phyloP scores from a whole-genome alignment of 2,113 vertebrate species.

The Oreochromis tanganicae region DNA sequence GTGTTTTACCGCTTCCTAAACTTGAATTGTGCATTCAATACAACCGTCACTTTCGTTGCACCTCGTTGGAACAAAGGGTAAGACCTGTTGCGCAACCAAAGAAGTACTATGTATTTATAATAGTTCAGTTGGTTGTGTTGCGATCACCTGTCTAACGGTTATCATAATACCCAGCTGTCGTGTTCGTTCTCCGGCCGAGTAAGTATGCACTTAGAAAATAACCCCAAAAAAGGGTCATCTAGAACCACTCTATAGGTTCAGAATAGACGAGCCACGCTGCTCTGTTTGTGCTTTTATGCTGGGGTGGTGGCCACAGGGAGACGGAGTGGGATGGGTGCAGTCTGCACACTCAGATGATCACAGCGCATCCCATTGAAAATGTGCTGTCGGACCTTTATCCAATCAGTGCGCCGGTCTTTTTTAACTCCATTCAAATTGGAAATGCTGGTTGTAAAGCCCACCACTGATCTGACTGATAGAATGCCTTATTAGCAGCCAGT shows the following conservation, averaged over 20 bases:
- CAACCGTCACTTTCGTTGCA: neutral
- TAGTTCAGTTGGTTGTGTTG: neutral
- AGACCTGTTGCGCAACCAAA: constrained; percentile 67
- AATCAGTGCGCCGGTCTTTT: constrained; percentile 14
- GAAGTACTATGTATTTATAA: neutral
- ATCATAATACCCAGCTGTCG: neutral
- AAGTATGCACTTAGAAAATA: neutral
- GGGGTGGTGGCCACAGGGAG: constrained; percentile 43
- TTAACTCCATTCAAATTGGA: constrained; percentile 34
- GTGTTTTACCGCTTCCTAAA: neutral
- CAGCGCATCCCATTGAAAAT: neutral
- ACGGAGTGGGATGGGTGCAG: constrained; percentile 16
- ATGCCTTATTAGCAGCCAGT: constrained; percentile 23
- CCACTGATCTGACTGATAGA: neutral
- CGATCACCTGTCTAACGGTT: neutral
- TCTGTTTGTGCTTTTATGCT: neutral
- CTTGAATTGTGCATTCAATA: neutral
- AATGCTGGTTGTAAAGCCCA: constrained; percentile 12
- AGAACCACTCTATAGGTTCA: neutral
- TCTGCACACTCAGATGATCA: neutral
- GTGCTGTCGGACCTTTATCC: constrained; percentile 30
- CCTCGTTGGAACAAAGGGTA: constrained; percentile 9
- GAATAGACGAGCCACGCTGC: neutral
- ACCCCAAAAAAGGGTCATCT: neutral
- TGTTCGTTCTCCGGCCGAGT: neutral